phyloP scores from a whole-genome alignment of 2,888 invertebrate genomes.

The Acanthosepion pharaonis region DNA sequence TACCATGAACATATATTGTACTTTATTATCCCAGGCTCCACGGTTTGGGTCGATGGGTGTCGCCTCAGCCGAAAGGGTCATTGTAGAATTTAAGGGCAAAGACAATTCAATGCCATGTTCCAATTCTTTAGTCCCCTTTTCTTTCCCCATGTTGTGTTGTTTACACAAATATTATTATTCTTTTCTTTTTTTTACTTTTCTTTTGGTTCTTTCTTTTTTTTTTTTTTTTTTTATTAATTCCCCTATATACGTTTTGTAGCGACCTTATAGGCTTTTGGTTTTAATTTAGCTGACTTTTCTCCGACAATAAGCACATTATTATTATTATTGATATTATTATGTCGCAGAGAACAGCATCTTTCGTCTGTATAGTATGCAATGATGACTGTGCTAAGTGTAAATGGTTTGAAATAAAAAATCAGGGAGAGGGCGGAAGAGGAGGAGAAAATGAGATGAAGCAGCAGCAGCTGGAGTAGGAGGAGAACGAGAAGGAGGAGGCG shows the following conservation, averaged over 20 bases:
- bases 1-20: slow-evolving; percentile 46
- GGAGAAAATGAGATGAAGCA: not conserved
- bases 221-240: not conserved
- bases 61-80: not conserved
- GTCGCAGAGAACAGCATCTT: not conserved
- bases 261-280: too few species aligned
- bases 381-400: not conserved
- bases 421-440: not conserved
- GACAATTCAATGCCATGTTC: slow-evolving; percentile 6
- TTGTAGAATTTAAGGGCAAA: slow-evolving; percentile 25
- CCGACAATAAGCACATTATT: not conserved
- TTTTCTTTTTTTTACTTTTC: not conserved
- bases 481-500: not conserved
- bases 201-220: not conserved
- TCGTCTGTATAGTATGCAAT: not conserved
- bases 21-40: slow-evolving; percentile 46
- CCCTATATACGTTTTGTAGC: not conserved
- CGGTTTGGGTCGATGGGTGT: not conserved
- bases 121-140: not conserved
- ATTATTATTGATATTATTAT: not conserved
- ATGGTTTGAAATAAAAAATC: not conserved
- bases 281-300: too few species aligned
- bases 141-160: not conserved
- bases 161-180: not conserved
- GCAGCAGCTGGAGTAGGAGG: not conserved